Evolutionary conservation across 2,113 vertebrate genomes (phyloP), one percentile per base, ranked within the genome.

Genomic region (Rousettus leschenaultii): DNA sequence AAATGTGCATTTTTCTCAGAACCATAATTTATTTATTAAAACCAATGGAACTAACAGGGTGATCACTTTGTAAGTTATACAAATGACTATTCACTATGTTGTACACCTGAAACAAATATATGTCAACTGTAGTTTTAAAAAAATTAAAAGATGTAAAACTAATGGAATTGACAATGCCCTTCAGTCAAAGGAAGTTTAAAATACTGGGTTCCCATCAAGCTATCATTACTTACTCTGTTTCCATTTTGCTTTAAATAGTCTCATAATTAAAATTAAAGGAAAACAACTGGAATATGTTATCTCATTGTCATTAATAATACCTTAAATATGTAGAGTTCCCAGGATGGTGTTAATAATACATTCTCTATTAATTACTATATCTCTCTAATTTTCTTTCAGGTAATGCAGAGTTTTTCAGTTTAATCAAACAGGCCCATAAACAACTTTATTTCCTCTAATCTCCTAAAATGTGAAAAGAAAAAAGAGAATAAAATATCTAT

Each of bases 331-430:
- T 4, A 40, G 40, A 66, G 55, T 33, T 96, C 71, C 26, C 66
- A 28, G 33, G 80, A 71, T 63, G 19, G 14, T 16, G 45, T 85
- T 65, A 88, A 82, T 89, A 86, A 55, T 15, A 63, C 40, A 9
- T 45, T 80, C 61, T 40, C 68, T 59, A 55, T 28, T 80, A 38
- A 87, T 90, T 66, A 24, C 53, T 89, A 59, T 61, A n/a, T 12
- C 7, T 83, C 43, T 26, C 43, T 89, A 74, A 94, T 96, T 97
- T 78, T 89, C 61, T 53, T 93, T 86, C 78, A 89, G 55, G 73
- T 83, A 91, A 83, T 28, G 4, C 38, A 35, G 19, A 80, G n/a
- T 79, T 79, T 84, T 22, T 82, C 88, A 71, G 26, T 65, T 88
- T 93, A 89, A 95, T 45, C 57, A 40, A 93, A 77, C 10, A 45